Evolutionary conservation across 2,797 vertebrate genomes (phyloP).

Genomic region (Sebastes iracundus): DNA sequence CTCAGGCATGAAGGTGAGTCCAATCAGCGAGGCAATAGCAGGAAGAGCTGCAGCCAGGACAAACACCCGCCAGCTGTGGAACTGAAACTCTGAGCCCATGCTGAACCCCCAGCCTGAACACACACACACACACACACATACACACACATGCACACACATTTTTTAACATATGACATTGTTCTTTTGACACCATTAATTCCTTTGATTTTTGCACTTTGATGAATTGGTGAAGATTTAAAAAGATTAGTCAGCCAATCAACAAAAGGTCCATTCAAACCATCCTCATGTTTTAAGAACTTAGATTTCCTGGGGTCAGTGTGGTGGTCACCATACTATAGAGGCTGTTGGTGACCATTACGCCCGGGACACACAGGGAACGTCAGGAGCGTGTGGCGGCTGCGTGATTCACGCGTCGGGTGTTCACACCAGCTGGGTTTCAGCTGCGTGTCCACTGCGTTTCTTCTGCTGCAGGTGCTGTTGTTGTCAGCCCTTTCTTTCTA

Average conservation of each 20-base stretch:
- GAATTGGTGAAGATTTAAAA: not conserved
- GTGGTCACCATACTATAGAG: no score
- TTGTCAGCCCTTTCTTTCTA: no score
- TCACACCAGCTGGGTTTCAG: no score
- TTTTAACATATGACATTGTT: not conserved
- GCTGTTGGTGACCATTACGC: no score
- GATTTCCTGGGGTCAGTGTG: no score
- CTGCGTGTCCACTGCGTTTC: no score
- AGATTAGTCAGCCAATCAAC: not conserved
- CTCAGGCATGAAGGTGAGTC: slow-evolving; percentile 95
- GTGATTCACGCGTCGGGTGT: no score
- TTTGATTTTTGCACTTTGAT: not conserved
- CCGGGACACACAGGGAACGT: no score
- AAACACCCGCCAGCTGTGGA: slow-evolving; percentile 97
- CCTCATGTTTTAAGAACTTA: no score
- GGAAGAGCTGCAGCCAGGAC: slow-evolving; percentile 92
- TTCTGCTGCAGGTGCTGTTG: no score
- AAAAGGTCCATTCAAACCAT: not conserved
- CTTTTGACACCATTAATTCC: not conserved
- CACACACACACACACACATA: slow-evolving; percentile 18
- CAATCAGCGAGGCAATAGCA: slow-evolving; percentile 89
- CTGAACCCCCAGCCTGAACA: slow-evolving; percentile 95
- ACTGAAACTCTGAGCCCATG: slow-evolving; percentile 94
- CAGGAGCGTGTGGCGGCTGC: no score
- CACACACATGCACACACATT: slow-evolving; percentile 23